Conservation (phyloP, 2,113 vertebrate genomes). For the Pipra filicauda region DNA sequence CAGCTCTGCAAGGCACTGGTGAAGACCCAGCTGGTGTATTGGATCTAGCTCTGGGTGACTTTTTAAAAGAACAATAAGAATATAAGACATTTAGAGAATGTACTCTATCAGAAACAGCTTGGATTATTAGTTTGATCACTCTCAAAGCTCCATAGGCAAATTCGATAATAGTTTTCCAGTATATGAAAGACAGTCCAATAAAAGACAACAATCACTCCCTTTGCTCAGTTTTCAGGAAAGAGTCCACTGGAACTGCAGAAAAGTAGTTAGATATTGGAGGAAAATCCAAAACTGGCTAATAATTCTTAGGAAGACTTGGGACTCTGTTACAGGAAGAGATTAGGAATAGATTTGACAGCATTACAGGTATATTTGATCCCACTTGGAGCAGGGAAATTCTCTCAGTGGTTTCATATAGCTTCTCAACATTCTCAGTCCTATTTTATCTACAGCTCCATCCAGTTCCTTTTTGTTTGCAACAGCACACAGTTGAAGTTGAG, state of each 20-base stretch:
- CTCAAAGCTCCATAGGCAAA: not conserved
- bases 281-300: not conserved
- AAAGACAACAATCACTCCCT: not conserved
- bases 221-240: not conserved
- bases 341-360: not conserved
- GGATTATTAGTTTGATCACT: not conserved
- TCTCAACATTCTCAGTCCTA: not conserved
- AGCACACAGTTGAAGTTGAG: not conserved
- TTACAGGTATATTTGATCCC: not conserved
- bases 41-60: not conserved
- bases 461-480: not conserved
- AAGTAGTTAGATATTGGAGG: not conserved
- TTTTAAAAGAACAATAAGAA: not conserved
- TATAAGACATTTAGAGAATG: not conserved
- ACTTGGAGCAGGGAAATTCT: not conserved
- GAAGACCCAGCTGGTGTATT: not conserved
- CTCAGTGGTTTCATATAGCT: not conserved
- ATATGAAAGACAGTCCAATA: not conserved
- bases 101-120: not conserved
- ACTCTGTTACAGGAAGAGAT: not conserved
- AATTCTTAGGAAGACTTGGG: not conserved
- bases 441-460: not conserved
- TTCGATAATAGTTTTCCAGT: not conserved
- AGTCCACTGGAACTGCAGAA: not conserved
- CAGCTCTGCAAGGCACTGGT: not conserved